Evolutionary conservation across 2,797 vertebrate genomes (phyloP), one percentile per base, ranked within the genome.

Genomic region (Melanotaenia pygmaea): DNA sequence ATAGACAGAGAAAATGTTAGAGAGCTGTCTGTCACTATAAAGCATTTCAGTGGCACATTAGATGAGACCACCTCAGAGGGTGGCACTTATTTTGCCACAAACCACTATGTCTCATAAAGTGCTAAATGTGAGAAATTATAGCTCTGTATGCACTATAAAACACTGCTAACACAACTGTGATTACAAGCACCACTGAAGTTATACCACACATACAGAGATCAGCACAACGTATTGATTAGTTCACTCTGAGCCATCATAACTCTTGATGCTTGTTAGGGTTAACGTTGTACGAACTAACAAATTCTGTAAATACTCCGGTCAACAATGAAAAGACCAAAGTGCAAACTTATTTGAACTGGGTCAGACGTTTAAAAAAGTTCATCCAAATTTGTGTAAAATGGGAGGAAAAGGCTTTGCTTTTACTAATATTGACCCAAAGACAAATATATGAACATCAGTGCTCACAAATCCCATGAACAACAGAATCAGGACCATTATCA

Each of bases 21-120:
- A 45, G 60, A 68, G 62, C 59, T 64, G 80, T 70, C 71, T 77
- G 73, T 76, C 77, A 87, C 68, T 56, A 64, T 77, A 69, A 65
- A 77, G 75, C 57, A 68, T 57, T 78, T 77, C 60, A 69, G 82
- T 45, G 65, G 63, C 72, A 76, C 64, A 76, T 82, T 72, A 80
- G 73, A 81, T 43, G 32, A 82, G 88, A 86, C 91, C 86, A 89
- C 86, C 89, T 83, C 67, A 64, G n/a, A 82, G 79, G 6, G 1
- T 43, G 66, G 40, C 73, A 79, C 64, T 82, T 80, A 67, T 67
- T 66, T 59, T 35, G 50, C 74, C 30, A 32, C 74, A 81, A 86
- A 86, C 70, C 70, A 69, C 79, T 47, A 76, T 18, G 51, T 86
- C 85, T 43, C 24, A 57, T 67, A 67, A 85, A 79, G 68, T 65